Conservation (phyloP, 2,797 vertebrate species). For the Oceanodroma leucorhoa region DNA sequence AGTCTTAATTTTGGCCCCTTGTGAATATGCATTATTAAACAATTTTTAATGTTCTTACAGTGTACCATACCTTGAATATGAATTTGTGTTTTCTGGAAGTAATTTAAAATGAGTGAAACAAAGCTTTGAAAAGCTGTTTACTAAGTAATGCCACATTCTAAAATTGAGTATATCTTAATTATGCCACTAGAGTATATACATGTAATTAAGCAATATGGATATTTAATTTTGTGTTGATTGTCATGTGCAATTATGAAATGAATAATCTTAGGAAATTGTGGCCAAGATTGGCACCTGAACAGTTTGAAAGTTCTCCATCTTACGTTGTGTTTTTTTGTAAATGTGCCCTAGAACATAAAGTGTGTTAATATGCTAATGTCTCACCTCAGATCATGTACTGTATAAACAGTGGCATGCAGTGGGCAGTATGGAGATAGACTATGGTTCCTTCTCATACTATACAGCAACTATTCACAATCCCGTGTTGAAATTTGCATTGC, state of each 20-base stretch:
- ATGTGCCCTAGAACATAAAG: background rate
- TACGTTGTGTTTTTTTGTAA: background rate
- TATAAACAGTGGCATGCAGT: background rate
- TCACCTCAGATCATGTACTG: background rate
- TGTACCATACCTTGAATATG: background rate
- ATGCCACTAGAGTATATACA: constrained; percentile 32
- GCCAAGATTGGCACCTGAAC: background rate
- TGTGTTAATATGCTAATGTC: background rate
- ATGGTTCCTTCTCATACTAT: background rate
- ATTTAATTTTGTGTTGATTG: constrained; percentile 66
- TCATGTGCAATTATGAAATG: constrained; percentile 40
- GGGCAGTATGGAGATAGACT: background rate
- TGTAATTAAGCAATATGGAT: constrained; percentile 37
- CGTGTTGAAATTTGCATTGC: background rate
- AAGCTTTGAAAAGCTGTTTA: constrained; percentile 29
- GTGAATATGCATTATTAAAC: background rate
- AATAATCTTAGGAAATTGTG: constrained; percentile 39
- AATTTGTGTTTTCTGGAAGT: constrained; percentile 20
- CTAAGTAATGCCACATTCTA: constrained; percentile 24
- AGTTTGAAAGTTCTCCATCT: background rate
- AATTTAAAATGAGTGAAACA: constrained; percentile 32
- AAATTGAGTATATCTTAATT: constrained; percentile 55
- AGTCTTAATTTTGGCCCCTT: background rate
- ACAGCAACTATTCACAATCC: background rate
- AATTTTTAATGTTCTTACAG: background rate